phyloP scores from a whole-genome alignment of 1,140 invertebrate species.

The Cepaea nemoralis region DNA sequence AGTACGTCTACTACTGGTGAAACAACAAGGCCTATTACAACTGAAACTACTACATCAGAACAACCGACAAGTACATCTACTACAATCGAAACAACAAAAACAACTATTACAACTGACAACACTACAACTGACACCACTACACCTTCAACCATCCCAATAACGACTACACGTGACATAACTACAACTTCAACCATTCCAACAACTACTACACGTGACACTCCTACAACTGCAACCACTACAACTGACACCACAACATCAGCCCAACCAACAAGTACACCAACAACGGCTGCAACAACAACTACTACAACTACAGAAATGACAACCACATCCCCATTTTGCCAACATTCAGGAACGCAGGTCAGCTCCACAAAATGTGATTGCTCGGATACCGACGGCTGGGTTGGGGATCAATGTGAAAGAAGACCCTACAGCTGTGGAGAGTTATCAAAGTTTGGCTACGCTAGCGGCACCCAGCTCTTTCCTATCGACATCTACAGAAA shows the following conservation, averaged over 20 bases:
- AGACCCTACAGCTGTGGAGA: neutral
- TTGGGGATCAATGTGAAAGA: neutral
- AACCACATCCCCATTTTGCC: neutral
- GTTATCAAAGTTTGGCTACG: neutral
- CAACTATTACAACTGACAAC: too few relatives aligned
- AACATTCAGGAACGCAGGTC: neutral
- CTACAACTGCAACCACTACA: too few relatives aligned
- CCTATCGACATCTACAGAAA: neutral
- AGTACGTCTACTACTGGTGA: too few relatives aligned
- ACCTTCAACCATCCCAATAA: too few relatives aligned
- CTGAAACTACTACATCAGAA: too few relatives aligned
- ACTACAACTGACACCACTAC: too few relatives aligned
- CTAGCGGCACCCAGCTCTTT: neutral
- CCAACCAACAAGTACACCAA: neutral
- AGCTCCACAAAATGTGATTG: neutral
- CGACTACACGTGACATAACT: too few relatives aligned
- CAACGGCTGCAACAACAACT: neutral
- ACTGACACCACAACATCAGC: too few relatives aligned
- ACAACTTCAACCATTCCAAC: neutral
- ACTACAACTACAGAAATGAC: neutral
- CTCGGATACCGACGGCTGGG: neutral
- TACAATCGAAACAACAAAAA: too few relatives aligned
- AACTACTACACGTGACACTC: too few relatives aligned
- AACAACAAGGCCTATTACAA: too few relatives aligned
- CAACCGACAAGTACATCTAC: too few relatives aligned